Evolutionary conservation across 2,797 vertebrate species (phyloP).

Genomic region (Clarias platycephalus): DNA sequence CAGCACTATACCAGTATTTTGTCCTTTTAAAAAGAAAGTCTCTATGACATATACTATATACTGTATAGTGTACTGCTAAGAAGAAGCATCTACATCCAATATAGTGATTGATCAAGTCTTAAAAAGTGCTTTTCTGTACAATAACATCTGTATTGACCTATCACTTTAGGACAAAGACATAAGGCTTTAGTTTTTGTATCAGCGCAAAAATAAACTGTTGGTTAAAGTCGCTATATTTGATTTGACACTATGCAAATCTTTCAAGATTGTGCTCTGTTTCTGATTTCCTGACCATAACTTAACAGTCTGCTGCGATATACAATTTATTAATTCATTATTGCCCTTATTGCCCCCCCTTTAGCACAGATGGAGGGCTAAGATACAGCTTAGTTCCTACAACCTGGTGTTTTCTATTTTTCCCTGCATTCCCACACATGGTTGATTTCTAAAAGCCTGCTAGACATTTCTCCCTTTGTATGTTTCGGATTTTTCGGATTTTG

Average conservation of each 20-base stretch:
- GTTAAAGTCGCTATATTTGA: neutral
- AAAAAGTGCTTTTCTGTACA: neutral
- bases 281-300: neutral
- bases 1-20: neutral
- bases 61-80: neutral
- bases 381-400: neutral
- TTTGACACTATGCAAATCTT: neutral
- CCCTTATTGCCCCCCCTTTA: neutral
- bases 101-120: neutral
- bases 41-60: no score
- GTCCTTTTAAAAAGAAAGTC: neutral
- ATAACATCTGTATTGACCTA: conserved; percentile 1
- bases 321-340: neutral
- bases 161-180: neutral
- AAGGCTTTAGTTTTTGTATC: neutral
- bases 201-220: neutral
- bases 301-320: neutral
- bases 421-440: no score
- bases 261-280: neutral
- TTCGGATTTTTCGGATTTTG: neutral
- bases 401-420: neutral
- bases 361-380: neutral
- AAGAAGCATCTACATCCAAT: neutral
- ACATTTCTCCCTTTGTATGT: neutral
- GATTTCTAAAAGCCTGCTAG: neutral